Percentiles rank a stretch among this genome's conserved stretches.
These are phyloP conservation scores for Hemistola chrysoprasaria DNA, from an alignment of 2,888 invertebrate genomes.

Conservation along the genomic window DNA sequence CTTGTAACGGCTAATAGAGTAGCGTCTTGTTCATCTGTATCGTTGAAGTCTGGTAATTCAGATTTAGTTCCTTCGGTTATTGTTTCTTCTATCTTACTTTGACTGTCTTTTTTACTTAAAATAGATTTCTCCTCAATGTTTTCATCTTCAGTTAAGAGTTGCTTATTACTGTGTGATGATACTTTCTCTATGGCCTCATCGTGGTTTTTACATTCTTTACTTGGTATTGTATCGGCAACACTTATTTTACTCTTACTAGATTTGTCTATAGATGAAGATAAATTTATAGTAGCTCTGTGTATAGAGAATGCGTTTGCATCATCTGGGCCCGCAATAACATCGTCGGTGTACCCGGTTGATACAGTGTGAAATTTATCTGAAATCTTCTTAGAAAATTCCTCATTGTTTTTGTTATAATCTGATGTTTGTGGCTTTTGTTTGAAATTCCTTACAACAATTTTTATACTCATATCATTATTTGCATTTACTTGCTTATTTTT, in stretches of 20 bases:
- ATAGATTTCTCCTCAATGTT: slow-evolving; percentile 9
- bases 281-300: slow-evolving; percentile 48
- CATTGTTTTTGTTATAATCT: slow-evolving; percentile 25
- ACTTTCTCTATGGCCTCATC: slow-evolving; percentile 21
- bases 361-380: slow-evolving; percentile 59
- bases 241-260: slow-evolving; percentile 24
- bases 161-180: slow-evolving; percentile 25
- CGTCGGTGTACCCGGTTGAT: slow-evolving; percentile 56
- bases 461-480: slow-evolving; percentile 60
- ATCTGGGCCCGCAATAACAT: slow-evolving; percentile 32
- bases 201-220: slow-evolving; percentile 18
- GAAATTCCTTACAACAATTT: slow-evolving; percentile 56
- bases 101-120: slow-evolving; percentile 18
- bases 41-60: slow-evolving; percentile 18
- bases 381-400: slow-evolving; percentile 51
- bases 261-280: slow-evolving; percentile 40
- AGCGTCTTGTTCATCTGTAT: slow-evolving; percentile 29
- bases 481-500: slow-evolving; percentile 32
- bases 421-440: slow-evolving; percentile 37
- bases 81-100: slow-evolving; percentile 19
- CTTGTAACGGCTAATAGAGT: slow-evolving; percentile 25
- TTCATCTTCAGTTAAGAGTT: slow-evolving; percentile 20
- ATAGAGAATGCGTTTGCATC: slow-evolving; percentile 44
- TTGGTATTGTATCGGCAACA: slow-evolving; percentile 8
- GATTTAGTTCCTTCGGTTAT: slow-evolving; percentile 15